Evolutionary conservation across 2,888 invertebrate genomes (phyloP).

Genomic region (Epinotia brunnichana): DNA sequence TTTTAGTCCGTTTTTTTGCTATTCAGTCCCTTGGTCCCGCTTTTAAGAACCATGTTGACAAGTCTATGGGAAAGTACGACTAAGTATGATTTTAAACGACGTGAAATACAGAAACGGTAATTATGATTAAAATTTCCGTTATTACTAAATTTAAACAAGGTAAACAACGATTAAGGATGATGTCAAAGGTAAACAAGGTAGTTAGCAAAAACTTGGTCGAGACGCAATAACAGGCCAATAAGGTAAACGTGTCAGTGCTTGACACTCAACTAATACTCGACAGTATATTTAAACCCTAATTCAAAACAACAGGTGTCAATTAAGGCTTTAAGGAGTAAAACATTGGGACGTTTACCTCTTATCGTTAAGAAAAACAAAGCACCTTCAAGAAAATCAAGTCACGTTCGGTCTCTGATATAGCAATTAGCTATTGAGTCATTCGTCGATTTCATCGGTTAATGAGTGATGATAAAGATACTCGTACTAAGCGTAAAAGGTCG

Average conservation of each 20-base stretch:
- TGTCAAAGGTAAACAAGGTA: conserved; percentile 1
- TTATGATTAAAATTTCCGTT: conserved; percentile 19
- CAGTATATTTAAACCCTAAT: too few species aligned
- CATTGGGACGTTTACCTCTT: background rate
- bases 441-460: conserved; percentile 42
- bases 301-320: too few species aligned
- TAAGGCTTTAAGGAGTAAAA: background rate
- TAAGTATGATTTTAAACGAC: conserved; percentile 21
- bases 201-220: background rate
- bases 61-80: conserved; percentile 29
- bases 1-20: conserved; percentile 59
- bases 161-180: background rate
- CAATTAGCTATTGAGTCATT: conserved; percentile 41
- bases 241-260: too few species aligned
- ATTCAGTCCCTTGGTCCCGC: conserved; percentile 49
- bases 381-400: conserved; percentile 28
- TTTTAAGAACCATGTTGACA: conserved; percentile 44
- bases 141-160: conserved; percentile 6
- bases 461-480: conserved; percentile 30
- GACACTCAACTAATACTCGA: too few species aligned
- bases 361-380: conserved; percentile 22
- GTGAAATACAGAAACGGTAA: conserved; percentile 1
- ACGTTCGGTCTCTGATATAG: conserved; percentile 24
- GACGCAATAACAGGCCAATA: background rate
- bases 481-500: background rate